phyloP scores from a whole-genome alignment of 2,113 vertebrate species.

The Nanorana parkeri region DNA sequence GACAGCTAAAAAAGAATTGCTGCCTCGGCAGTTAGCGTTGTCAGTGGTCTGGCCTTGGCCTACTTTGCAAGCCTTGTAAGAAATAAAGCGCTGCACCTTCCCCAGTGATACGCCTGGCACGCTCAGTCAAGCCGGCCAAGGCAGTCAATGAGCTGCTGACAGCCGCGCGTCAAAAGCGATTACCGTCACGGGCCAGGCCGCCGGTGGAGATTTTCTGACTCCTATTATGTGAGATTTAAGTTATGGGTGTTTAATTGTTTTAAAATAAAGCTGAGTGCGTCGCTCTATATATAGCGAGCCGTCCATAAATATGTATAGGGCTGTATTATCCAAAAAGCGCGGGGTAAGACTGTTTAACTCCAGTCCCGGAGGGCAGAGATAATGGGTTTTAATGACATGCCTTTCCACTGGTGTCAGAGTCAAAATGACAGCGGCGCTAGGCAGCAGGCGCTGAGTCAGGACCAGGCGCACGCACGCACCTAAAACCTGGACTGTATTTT shows the following conservation, averaged over 20 bases:
- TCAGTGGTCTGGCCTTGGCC: not conserved
- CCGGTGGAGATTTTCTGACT: not conserved
- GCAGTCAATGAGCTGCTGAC: constrained; percentile 2
- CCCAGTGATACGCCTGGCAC: not conserved
- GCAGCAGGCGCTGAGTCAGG: no score
- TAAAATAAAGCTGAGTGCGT: constrained; percentile 8
- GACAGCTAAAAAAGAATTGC: constrained; percentile 4
- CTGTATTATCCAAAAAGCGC: not conserved
- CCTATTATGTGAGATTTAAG: constrained; percentile 23
- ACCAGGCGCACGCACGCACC: not conserved
- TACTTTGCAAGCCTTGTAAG: not conserved
- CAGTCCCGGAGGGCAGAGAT: not conserved
- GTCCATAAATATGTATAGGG: constrained; percentile 23
- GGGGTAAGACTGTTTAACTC: not conserved
- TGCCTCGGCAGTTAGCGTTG: not conserved
- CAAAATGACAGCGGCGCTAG: not conserved
- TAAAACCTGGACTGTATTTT: not conserved
- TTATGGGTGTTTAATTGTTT: constrained; percentile 16
- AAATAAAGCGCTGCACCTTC: not conserved
- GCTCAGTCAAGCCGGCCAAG: not conserved
- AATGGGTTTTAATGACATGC: not conserved
- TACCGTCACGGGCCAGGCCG: not conserved
- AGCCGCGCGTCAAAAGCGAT: not conserved
- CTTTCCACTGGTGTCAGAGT: not conserved
- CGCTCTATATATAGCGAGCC: not conserved